These are phyloP conservation scores for Nyctalus aviator DNA, from an alignment of 2,797 vertebrate species.

Conservation along the genomic window DNA sequence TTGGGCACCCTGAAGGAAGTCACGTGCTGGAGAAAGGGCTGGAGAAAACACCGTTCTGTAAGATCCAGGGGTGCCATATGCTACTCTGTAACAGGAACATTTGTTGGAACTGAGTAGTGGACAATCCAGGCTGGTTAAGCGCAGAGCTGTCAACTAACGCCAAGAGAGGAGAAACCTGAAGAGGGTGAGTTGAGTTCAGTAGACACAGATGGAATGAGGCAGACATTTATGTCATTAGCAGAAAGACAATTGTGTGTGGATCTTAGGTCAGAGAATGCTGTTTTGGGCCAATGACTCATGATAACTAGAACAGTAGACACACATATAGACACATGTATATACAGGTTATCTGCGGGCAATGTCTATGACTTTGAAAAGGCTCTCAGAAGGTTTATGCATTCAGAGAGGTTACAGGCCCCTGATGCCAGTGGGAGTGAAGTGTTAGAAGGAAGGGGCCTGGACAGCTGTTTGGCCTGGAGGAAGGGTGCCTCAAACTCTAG, in stretches of 20 bases:
- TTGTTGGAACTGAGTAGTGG: not conserved
- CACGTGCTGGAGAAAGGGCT: not conserved
- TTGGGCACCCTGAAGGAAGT: not conserved
- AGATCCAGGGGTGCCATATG: not conserved
- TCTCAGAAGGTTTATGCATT: not conserved
- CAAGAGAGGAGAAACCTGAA: not conserved
- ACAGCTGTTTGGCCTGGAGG: not conserved
- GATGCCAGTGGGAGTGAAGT: not conserved
- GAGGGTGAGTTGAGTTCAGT: not conserved
- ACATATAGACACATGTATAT: not conserved
- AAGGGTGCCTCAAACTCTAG: fast-evolving
- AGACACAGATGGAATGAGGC: too few relatives aligned
- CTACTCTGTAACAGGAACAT: not conserved
- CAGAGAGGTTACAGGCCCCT: not conserved
- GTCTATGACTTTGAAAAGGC: not conserved
- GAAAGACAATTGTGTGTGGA: not conserved
- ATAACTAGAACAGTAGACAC: not conserved
- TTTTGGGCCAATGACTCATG: not conserved
- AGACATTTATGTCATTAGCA: not conserved
- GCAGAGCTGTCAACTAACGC: not conserved
- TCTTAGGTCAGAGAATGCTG: not conserved
- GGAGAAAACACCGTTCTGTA: not conserved
- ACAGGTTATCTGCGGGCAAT: not conserved
- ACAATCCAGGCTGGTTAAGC: not conserved
- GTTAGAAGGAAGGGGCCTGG: not conserved